Percentiles rank a stretch among this genome's conserved stretches.
Evolutionary conservation across 2,113 vertebrate genomes (phyloP).

Genomic region (Zosterops borbonicus): DNA sequence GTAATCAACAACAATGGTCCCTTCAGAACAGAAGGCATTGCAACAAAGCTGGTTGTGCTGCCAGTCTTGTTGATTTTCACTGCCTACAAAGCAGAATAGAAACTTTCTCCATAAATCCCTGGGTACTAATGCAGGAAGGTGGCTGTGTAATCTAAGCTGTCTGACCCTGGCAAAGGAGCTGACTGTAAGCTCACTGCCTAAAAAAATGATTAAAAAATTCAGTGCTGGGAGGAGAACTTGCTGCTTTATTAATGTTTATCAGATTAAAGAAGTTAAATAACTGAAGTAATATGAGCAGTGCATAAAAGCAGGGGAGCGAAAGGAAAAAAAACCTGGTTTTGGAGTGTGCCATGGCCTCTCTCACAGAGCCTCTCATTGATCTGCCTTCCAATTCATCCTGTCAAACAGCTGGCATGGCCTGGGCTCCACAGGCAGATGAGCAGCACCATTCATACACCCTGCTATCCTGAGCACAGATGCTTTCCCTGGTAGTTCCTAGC

Average conservation of each 20-base stretch:
- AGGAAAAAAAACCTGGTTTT: not conserved
- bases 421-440: not conserved
- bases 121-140: not conserved
- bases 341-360: not conserved
- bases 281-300: not conserved
- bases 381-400: not conserved
- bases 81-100: not conserved
- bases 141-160: not conserved
- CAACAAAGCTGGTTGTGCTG: not conserved
- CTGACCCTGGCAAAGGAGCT: not conserved
- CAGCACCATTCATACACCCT: not conserved
- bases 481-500: not conserved
- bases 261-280: conserved; percentile 14
- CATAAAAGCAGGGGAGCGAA: conserved; percentile 39
- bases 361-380: not conserved
- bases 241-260: conserved; percentile 6
- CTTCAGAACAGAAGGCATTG: not conserved
- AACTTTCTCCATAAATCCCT: not conserved
- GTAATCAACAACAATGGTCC: not conserved
- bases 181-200: not conserved
- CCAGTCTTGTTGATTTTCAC: not conserved
- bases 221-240: not conserved
- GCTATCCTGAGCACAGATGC: not conserved
- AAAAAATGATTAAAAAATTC: not conserved
- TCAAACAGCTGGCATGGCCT: not conserved